Evolutionary conservation across 2,113 vertebrate species (phyloP).

Genomic region (Fregetta grallaria): DNA sequence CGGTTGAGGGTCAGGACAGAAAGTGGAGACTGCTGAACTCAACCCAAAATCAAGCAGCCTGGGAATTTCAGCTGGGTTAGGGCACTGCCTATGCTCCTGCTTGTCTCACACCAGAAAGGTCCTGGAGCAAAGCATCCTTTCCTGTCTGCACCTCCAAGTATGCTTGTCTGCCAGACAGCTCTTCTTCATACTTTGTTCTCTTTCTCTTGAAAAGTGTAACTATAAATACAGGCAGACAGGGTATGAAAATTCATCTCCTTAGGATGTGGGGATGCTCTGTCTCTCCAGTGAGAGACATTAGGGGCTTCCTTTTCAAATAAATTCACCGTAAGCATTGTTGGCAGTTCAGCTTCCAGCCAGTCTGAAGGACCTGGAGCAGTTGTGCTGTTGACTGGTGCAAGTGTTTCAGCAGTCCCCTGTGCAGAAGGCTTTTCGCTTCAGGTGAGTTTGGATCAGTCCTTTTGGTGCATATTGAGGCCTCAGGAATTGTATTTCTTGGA

Average conservation of each 20-base stretch:
- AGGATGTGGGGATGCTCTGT: not conserved
- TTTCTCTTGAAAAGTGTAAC: not conserved
- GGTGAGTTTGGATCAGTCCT: not conserved
- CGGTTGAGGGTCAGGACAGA: not conserved
- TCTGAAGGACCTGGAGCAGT: not conserved
- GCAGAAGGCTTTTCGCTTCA: not conserved
- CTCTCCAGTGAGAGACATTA: not conserved
- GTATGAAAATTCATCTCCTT: not conserved
- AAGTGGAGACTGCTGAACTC: not conserved
- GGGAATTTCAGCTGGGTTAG: not conserved
- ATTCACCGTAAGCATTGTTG: not conserved
- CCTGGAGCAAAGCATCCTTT: not conserved
- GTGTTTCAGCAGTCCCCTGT: not conserved
- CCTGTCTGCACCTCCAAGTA: not conserved
- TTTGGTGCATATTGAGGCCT: not conserved
- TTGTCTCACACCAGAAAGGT: not conserved
- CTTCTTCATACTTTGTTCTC: not conserved
- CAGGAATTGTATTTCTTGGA: not conserved
- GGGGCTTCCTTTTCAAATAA: not conserved
- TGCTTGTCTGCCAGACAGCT: not conserved
- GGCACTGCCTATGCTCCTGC: not conserved
- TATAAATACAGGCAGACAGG: not conserved
- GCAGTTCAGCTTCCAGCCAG: not conserved
- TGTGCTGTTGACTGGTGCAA: not conserved
- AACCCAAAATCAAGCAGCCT: not conserved